phyloP scores from a whole-genome alignment of 64 coral and sea anemone genomes.

The Astreopora myriophthalma region DNA sequence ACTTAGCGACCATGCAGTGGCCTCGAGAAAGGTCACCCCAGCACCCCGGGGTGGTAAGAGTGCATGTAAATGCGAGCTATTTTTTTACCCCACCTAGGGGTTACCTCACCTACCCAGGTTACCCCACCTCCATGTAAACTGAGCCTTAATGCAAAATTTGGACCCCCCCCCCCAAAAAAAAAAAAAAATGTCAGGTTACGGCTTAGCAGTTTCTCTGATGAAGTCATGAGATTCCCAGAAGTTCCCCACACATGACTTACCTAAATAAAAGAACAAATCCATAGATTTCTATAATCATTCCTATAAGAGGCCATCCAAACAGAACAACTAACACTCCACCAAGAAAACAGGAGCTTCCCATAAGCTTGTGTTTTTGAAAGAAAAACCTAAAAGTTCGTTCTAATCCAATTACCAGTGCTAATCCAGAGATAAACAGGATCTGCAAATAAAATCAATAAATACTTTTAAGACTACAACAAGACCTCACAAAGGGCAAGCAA shows the following conservation, averaged over 20 bases:
- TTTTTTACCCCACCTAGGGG: no score
- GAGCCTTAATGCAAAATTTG: no score
- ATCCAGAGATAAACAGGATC: constrained; percentile 95
- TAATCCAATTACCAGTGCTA: constrained; percentile 96
- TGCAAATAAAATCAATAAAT: not conserved
- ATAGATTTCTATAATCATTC: constrained; percentile 97
- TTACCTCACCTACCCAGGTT: no score
- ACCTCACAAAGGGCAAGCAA: not conserved
- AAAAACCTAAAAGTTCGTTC: constrained; percentile 99
- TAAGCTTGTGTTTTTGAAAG: constrained; percentile 98
- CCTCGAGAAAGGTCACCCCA: no score
- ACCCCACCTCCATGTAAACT: no score
- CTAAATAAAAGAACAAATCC: constrained; percentile 98
- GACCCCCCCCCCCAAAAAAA: no score
- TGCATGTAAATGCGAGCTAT: no score
- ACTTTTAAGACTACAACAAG: not conserved
- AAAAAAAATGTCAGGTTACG: no score
- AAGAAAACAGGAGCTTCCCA: constrained; percentile 94
- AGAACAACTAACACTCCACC: constrained; percentile 94
- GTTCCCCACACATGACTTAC: constrained; percentile 41
- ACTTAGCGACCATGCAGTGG: no score
- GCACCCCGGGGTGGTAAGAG: no score
- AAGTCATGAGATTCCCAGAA: not conserved
- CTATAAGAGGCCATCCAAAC: constrained; percentile 92
- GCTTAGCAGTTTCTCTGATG: not conserved